Percentiles rank a stretch among this genome's conserved stretches.
Conservation (phyloP, 2,113 vertebrate genomes). For the Chaetodon trifascialis region DNA sequence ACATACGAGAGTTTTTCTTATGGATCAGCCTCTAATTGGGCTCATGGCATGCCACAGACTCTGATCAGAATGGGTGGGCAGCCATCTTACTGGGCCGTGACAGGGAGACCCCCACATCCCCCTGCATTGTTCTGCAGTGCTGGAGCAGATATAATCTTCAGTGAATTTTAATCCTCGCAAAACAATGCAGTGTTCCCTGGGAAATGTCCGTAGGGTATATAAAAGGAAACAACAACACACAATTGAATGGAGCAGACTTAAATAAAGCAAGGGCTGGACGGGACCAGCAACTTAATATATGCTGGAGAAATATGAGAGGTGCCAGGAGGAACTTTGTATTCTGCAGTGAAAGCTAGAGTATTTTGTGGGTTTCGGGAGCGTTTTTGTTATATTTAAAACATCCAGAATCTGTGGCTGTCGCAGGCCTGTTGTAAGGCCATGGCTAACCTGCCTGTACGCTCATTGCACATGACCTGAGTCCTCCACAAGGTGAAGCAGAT, state of each 20-base stretch:
- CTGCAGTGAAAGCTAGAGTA: background rate
- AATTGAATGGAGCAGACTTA: slow-evolving; percentile 32
- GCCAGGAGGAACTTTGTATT: slow-evolving; percentile 5
- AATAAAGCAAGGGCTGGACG: background rate
- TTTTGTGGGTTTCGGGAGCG: too few relatives aligned
- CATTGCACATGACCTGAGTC: too few relatives aligned
- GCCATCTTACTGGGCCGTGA: slow-evolving; percentile 56
- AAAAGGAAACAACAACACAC: slow-evolving; percentile 62
- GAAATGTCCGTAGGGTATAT: slow-evolving; percentile 62
- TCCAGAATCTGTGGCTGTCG: too few relatives aligned
- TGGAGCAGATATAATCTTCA: slow-evolving; percentile 81
- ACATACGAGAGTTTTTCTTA: slow-evolving; percentile 57
- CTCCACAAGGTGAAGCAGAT: too few relatives aligned
- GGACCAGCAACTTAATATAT: slow-evolving; percentile 13
- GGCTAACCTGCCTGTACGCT: too few relatives aligned
- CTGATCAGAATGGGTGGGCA: slow-evolving; percentile 84
- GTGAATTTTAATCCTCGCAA: slow-evolving; percentile 81
- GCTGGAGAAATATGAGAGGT: background rate
- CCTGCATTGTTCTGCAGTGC: slow-evolving; percentile 77
- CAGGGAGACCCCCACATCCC: slow-evolving; percentile 53
- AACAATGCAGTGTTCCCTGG: slow-evolving; percentile 75
- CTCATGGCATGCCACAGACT: slow-evolving; percentile 66
- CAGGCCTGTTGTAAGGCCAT: too few relatives aligned
- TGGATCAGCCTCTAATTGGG: slow-evolving; percentile 75
- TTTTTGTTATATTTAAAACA: too few relatives aligned